These are phyloP conservation scores for Takifugu rubripes DNA, from an alignment of 2,797 vertebrate species.

Conservation along the genomic window DNA sequence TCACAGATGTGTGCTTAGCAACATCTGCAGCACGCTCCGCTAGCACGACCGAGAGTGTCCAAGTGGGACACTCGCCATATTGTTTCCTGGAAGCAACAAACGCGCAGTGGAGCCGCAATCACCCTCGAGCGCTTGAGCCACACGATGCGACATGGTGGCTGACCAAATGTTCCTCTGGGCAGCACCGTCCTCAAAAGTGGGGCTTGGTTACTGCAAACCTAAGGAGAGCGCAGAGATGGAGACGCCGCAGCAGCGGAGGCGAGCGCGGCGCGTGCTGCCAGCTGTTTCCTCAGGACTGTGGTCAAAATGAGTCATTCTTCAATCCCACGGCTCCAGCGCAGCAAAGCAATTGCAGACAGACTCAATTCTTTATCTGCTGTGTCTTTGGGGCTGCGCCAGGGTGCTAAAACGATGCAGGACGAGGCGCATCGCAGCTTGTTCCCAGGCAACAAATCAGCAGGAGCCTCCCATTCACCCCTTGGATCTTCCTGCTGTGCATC, in stretches of 20 bases:
- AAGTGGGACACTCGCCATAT: constrained; percentile 60
- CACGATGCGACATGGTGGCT: constrained; percentile 25
- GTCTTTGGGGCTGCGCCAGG: too few species aligned
- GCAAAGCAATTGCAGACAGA: background rate
- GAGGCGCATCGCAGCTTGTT: constrained; percentile 25
- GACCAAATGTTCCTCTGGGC: constrained; percentile 22
- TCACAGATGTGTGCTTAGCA: constrained; percentile 24
- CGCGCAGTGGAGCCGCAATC: constrained; percentile 40
- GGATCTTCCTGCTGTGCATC: background rate
- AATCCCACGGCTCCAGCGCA: constrained; percentile 2
- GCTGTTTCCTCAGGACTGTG: constrained; percentile 9
- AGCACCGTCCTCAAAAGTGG: constrained; percentile 17
- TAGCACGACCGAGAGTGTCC: constrained; percentile 42
- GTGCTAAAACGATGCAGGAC: too few species aligned
- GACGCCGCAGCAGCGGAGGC: background rate
- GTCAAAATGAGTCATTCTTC: constrained; percentile 12
- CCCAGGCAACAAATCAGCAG: constrained; percentile 48
- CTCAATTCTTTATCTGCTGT: too few species aligned
- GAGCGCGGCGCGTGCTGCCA: constrained; percentile 1
- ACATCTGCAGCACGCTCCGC: constrained; percentile 37
- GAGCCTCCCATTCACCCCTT: constrained; percentile 31
- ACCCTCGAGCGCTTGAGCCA: constrained; percentile 38
- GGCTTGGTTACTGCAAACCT: background rate
- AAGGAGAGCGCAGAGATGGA: constrained; percentile 6
- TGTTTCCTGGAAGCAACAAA: constrained; percentile 49